A percentile compares a stretch with the other conserved stretches of the same genome.
phyloP scores from a whole-genome alignment of 2,888 invertebrate genomes.

The Pogonocherus hispidulus region DNA sequence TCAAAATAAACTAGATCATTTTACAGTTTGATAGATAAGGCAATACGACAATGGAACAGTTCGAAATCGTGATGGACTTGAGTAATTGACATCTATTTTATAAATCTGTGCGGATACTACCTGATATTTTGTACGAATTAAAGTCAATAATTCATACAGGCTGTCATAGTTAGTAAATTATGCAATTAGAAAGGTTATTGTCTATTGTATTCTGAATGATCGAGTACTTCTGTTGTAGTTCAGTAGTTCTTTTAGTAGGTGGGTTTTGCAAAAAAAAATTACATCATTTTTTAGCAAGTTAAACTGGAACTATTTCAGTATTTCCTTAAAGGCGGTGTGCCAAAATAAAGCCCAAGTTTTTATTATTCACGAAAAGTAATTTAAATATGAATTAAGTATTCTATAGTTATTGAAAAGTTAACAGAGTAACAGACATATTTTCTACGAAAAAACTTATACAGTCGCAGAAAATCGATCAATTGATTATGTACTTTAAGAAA shows the following conservation, averaged over 20 bases:
- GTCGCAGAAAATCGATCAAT: too few species aligned
- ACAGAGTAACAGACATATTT: too few species aligned
- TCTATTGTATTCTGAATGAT: neutral
- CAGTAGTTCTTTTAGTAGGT: neutral
- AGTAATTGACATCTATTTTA: slow-evolving; percentile 26
- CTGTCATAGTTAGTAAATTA: neutral
- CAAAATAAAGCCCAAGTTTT: too few species aligned
- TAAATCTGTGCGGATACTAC: slow-evolving; percentile 12
- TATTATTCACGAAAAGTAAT: too few species aligned
- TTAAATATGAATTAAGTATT: too few species aligned
- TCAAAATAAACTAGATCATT: slow-evolving; percentile 1
- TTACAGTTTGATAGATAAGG: slow-evolving; percentile 4
- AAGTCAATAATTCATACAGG: slow-evolving; percentile 3
- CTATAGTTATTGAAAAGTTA: too few species aligned
- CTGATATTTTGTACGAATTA: slow-evolving; percentile 1
- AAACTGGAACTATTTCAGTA: too few species aligned
- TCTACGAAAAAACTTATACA: too few species aligned
- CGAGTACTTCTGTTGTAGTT: slow-evolving; percentile 1
- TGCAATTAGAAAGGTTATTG: neutral
- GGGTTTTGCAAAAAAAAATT: neutral
- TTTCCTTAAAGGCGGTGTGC: too few species aligned
- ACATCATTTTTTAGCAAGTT: neutral
- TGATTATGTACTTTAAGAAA: too few species aligned
- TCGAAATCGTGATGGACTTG: slow-evolving; percentile 30
- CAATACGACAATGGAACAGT: slow-evolving; percentile 23